Base-by-base conservation (phyloP, 2,888 invertebrate species). In the Zonitis immaculata region DNA sequence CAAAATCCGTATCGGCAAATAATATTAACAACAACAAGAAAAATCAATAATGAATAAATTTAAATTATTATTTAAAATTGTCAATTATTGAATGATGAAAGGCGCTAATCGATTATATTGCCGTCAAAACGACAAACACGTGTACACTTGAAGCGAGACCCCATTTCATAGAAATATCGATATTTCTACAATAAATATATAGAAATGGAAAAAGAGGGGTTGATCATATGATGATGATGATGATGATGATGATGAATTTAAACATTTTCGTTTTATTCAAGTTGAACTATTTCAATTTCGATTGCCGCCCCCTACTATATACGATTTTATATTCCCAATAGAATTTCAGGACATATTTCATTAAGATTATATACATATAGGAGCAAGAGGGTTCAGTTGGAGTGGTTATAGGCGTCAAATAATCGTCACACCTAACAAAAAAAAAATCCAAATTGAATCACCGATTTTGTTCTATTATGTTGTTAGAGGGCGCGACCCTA, bases 401-500 rank as follows among this genome's bases (percentile, higher is more conserved):
- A 56, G 63, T 63, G 66, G 66, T 66, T 65, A 66, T 65, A 72
- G 70, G 74, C 73, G 75, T 75, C 74, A 74, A 75, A 74, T 76
- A 73, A 76, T 75, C 76, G 74, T 69, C 71, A 72, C 74, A 75
- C 71, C 72, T 72, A 74, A 22, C 22, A 75, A 72, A 74, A 82
- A 75, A 72, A 74, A 82, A 82, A 82, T 82, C 82, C 79, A 82
- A 82, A 83, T 82, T 82, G 82, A 82, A 83, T 82, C 82, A 79
- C 78, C 82, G 82, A 82, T 82, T n/a, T n/a, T 82, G 82, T 81
- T 80, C 82, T 80, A 82, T 82, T 82, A 82, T 82, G 81, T 82
- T 80, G 82, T 82, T 82, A 79, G 80, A 80, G 82, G 82, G 80
- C 71, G 69, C 78, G 80, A 73, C 73, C 72, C 73, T 65, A 60